Base-by-base conservation (phyloP, 1,140 invertebrate species). In the Elymnias hypermnestra region DNA sequence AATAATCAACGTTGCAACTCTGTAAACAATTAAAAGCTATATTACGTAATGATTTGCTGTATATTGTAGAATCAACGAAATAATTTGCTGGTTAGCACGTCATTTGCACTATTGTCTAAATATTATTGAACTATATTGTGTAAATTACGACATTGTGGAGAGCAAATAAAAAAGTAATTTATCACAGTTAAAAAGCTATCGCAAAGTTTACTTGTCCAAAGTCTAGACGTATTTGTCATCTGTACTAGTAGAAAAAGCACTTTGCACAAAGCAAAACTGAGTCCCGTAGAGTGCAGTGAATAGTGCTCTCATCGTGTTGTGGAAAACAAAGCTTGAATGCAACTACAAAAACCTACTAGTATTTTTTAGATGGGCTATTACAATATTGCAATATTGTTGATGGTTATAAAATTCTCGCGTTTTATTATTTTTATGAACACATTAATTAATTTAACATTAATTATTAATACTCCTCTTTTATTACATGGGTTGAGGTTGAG, bases 311-410 rank as follows among this genome's bases (percentile, higher is more conserved):
- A 23, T 18, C 17, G 36, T 15, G 18, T 23, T n/a, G 36, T 7
- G 29, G 15, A 38, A 38, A 23, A 38, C 19, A 38, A 38, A 38
- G 22, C 19, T n/a, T 23, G 36, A 23, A 38, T 23, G 14, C 22
- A 26, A 28, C 38, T 17, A 21, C 1, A 31, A 31, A 15, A 29
- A 21, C 12, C 5, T 13, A 13, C 10, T 37, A 28, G 25, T 5
- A 9, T 17, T 41, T 29, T 43, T 28, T 13, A 17, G 19, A 15
- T 18, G 29, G 2, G 15, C 10, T 33, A 6, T 33, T 3, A 33
- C 29, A 15, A 33, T 33, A 7, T 15, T 14, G 13, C 29, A 33
- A 33, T 33, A 12, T 3, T 8, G 6, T 33, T n/a, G 15, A 33
- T 12, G 8, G 15, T 5, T 13, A 12, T 33, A 29, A 14, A 15